A percentile compares a stretch with the other conserved stretches of the same genome.
Conservation (phyloP, 2,888 invertebrate genomes). For the Oithona nana region DNA sequence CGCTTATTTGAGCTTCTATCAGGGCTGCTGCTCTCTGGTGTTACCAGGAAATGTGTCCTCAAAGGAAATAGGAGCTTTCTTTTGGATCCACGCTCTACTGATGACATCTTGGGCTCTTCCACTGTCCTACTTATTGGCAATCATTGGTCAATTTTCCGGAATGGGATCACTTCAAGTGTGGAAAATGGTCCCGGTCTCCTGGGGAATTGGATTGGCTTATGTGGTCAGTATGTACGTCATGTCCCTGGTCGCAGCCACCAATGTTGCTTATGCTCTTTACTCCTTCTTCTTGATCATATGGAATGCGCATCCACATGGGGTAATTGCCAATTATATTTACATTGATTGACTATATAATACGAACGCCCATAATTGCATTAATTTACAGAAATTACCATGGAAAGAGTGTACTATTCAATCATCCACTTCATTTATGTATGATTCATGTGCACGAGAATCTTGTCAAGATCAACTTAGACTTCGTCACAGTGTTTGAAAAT, state of each 20-base stretch:
- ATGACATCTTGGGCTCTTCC: neutral
- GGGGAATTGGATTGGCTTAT: neutral
- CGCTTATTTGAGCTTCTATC: neutral
- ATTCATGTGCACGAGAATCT: too few species aligned
- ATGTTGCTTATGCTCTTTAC: neutral
- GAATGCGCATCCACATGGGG: too few species aligned
- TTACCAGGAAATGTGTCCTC: neutral
- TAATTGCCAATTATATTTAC: neutral
- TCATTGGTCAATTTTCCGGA: neutral
- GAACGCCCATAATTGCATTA: too few species aligned
- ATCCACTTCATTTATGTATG: too few species aligned
- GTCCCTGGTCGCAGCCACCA: neutral
- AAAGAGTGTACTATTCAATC: too few species aligned
- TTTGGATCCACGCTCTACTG: neutral
- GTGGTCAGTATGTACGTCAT: neutral
- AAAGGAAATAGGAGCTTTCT: neutral
- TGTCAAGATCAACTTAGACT: too few species aligned
- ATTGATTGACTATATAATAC: neutral
- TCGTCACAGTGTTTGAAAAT: too few species aligned
- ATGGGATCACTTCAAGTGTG: too few species aligned
- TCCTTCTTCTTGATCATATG: neutral
- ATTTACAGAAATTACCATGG: too few species aligned
- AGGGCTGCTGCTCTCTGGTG: too few species aligned
- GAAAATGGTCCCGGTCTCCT: too few species aligned
- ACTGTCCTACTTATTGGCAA: neutral